Evolutionary conservation across 2,888 invertebrate genomes (phyloP).

Genomic region (Caenorhabditis sulstoni): DNA sequence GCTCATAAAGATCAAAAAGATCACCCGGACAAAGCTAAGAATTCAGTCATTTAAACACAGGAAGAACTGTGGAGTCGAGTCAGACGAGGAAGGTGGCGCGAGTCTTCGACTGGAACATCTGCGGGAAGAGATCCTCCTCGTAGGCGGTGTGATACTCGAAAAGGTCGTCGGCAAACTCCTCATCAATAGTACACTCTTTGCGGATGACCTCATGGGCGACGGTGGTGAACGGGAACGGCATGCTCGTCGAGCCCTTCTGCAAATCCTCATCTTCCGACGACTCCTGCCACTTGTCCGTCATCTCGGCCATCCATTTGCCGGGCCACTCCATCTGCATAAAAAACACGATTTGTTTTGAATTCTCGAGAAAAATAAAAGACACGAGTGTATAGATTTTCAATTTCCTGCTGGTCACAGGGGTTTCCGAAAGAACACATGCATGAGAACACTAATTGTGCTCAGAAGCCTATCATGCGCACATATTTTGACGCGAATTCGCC

Average conservation of each 20-base stretch:
- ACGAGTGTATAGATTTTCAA: too few relatives aligned
- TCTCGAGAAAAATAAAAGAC: too few relatives aligned
- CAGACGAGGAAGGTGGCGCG: conserved; percentile 5
- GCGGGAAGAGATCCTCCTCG: conserved; percentile 8
- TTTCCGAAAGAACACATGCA: too few relatives aligned
- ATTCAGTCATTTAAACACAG: neutral
- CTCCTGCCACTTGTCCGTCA: conserved; percentile 8
- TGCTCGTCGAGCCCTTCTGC: neutral
- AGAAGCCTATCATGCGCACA: too few relatives aligned
- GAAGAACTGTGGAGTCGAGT: too few relatives aligned
- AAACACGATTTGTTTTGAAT: neutral
- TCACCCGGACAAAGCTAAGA: too few relatives aligned
- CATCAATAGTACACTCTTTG: conserved; percentile 15
- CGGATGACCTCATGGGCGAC: conserved; percentile 14
- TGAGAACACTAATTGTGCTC: too few relatives aligned
- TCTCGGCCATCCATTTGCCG: conserved; percentile 9
- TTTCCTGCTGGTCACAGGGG: too few relatives aligned
- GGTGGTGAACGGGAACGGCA: neutral
- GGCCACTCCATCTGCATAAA: conserved; percentile 16
- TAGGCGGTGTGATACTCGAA: conserved; percentile 22
- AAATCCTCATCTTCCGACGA: neutral
- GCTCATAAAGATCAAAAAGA: too few relatives aligned
- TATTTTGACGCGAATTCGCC: too few relatives aligned
- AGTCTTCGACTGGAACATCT: neutral
- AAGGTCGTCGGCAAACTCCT: conserved; percentile 9